Evolutionary conservation across 1,140 invertebrate species (phyloP).

Genomic region (Drosophila fuyamai): DNA sequence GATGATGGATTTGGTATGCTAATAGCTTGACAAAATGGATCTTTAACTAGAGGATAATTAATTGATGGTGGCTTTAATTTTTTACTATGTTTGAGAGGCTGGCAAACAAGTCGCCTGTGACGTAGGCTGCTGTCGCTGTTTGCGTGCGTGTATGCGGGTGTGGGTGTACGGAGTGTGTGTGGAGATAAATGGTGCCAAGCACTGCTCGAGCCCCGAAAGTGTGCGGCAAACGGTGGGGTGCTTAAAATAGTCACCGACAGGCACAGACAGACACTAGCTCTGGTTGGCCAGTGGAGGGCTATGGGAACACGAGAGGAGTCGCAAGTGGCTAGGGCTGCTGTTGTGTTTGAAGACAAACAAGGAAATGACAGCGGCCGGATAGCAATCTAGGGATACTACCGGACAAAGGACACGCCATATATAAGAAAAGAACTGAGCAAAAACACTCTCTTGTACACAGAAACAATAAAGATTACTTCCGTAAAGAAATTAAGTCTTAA

Average conservation of each 20-base stretch:
- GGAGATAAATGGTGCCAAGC: conserved; percentile 64
- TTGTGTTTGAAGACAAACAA: conserved; percentile 60
- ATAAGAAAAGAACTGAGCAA: conserved; percentile 35
- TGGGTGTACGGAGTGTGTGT: conserved; percentile 19
- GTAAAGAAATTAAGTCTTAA: too few species aligned
- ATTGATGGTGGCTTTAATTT: conserved; percentile 22
- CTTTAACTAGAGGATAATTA: conserved; percentile 16
- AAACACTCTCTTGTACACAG: conserved; percentile 6
- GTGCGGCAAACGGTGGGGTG: conserved; percentile 37
- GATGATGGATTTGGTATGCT: neutral
- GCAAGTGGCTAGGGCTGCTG: conserved; percentile 31
- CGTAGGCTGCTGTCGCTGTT: conserved; percentile 33
- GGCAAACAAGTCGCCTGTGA: conserved; percentile 45
- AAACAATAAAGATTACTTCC: neutral
- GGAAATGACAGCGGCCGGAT: conserved; percentile 61
- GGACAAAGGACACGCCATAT: conserved; percentile 39
- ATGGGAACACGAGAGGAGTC: conserved; percentile 1
- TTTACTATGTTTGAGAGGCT: conserved; percentile 33
- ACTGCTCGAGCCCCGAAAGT: conserved; percentile 51
- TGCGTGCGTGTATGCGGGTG: conserved; percentile 23
- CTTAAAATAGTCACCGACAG: conserved; percentile 58
- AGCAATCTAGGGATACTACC: conserved; percentile 43
- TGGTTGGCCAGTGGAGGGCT: conserved; percentile 5
- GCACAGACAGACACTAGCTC: conserved; percentile 45
- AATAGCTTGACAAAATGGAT: conserved; percentile 3